Conservation (phyloP, 2,797 vertebrate species). For the Epinephelus awoara region DNA sequence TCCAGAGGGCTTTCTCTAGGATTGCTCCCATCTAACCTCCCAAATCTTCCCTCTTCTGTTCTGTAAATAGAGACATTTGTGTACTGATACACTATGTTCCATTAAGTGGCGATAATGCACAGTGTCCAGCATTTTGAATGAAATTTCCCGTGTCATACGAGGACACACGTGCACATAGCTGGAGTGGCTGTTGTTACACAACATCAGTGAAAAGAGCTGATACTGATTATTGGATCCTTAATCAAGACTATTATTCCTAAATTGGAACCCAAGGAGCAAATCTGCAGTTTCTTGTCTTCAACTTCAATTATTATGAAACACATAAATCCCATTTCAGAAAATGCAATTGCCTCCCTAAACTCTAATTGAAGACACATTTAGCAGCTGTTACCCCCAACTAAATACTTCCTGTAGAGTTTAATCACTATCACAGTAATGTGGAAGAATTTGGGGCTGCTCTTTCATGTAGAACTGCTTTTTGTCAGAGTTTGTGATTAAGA, state of each 20-base stretch:
- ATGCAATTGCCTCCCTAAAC: background rate
- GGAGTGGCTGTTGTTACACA: no score
- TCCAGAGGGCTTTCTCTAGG: slow-evolving; percentile 28
- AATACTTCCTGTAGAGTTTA: slow-evolving; percentile 1
- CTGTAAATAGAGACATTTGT: slow-evolving; percentile 48
- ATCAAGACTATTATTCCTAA: background rate
- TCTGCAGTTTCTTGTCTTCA: background rate
- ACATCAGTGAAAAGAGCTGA: background rate
- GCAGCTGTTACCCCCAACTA: background rate
- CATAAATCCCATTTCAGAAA: background rate
- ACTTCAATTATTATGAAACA: background rate
- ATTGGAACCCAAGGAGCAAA: background rate
- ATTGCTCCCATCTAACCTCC: slow-evolving; percentile 14
- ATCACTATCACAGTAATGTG: slow-evolving; percentile 23
- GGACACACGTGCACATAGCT: background rate
- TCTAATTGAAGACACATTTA: slow-evolving; percentile 12
- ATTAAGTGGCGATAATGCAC: background rate
- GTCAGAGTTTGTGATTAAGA: background rate
- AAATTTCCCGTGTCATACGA: background rate
- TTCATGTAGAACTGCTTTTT: slow-evolving; percentile 26
- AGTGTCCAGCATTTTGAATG: background rate
- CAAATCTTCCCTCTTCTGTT: background rate
- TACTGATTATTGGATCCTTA: background rate
- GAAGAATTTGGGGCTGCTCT: slow-evolving; percentile 19
- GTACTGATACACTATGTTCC: slow-evolving; percentile 38